phyloP scores from a whole-genome alignment of 2,888 invertebrate genomes.

The Catocala nupta region DNA sequence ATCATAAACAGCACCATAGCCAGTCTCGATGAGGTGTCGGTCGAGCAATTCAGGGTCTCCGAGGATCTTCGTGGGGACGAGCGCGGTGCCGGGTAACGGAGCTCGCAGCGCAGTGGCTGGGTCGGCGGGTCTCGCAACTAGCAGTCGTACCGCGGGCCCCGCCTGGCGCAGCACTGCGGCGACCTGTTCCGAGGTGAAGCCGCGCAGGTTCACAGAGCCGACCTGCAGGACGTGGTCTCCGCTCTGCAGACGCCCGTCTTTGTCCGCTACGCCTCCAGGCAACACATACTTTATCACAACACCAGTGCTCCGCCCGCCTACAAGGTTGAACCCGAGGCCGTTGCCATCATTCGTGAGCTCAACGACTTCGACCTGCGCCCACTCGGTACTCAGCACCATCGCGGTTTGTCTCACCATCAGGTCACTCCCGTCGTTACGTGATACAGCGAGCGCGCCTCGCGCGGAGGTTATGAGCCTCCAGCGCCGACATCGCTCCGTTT shows the following conservation, averaged over 20 bases:
- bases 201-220: conserved; percentile 97
- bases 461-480: conserved; percentile 76
- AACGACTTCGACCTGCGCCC: conserved; percentile 99
- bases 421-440: conserved; percentile 81
- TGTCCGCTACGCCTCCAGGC: conserved; percentile 98
- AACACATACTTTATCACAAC: conserved; percentile 99
- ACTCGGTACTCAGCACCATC: conserved; percentile 98
- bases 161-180: conserved; percentile 90
- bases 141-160: conserved; percentile 94
- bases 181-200: conserved; percentile 98
- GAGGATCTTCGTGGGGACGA: conserved; percentile 97
- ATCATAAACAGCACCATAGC: conserved; percentile 88
- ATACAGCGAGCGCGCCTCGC: conserved; percentile 61
- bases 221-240: conserved; percentile 99
- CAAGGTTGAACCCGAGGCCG: conserved; percentile 99
- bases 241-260: conserved; percentile 97
- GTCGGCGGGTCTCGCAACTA: conserved; percentile 97
- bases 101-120: conserved; percentile 93
- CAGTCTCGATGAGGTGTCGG: conserved; percentile 93
- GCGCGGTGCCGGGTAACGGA: conserved; percentile 93
- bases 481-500: conserved; percentile 61
- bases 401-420: conserved; percentile 82
- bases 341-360: conserved; percentile 99
- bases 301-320: conserved; percentile 98
- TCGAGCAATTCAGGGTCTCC: conserved; percentile 97